Conservation (phyloP, 2,797 vertebrate genomes). For the Acrossocheilus wenchowensis region DNA sequence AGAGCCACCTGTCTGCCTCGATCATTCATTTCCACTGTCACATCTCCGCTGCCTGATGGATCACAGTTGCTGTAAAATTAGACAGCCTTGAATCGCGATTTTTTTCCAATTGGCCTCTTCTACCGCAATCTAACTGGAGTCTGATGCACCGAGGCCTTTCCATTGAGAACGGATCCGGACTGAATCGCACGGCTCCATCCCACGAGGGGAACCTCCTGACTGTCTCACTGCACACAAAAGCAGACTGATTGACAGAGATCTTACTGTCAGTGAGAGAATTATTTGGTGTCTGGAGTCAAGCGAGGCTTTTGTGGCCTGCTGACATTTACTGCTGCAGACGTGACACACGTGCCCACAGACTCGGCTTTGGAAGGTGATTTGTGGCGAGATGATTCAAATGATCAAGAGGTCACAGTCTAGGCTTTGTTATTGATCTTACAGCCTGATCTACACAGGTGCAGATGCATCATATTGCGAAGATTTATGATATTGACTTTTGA, state of each 20-base stretch:
- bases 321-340: conserved; percentile 29
- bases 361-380: background rate
- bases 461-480: conserved; percentile 7
- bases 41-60: conserved; percentile 98
- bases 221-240: conserved; percentile 75
- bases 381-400: conserved; percentile 16
- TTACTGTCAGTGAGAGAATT: background rate
- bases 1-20: conserved; percentile 99
- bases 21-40: conserved; percentile 99
- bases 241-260: conserved; percentile 62
- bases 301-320: background rate
- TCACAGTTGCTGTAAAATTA: conserved; percentile 99
- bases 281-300: background rate
- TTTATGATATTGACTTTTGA: conserved; percentile 25
- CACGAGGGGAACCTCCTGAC: background rate
- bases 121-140: conserved; percentile 89
- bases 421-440: conserved; percentile 30
- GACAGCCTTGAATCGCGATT: conserved; percentile 99
- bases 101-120: conserved; percentile 97
- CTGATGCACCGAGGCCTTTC: conserved; percentile 63
- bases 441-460: conserved; percentile 30
- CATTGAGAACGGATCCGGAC: conserved; percentile 55
- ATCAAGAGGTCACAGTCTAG: conserved; percentile 28
- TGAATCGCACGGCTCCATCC: background rate
- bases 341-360: background rate